These are phyloP conservation scores for Pseudomyrmex cubaensis DNA, from an alignment of 1,140 invertebrate species.

Conservation along the genomic window DNA sequence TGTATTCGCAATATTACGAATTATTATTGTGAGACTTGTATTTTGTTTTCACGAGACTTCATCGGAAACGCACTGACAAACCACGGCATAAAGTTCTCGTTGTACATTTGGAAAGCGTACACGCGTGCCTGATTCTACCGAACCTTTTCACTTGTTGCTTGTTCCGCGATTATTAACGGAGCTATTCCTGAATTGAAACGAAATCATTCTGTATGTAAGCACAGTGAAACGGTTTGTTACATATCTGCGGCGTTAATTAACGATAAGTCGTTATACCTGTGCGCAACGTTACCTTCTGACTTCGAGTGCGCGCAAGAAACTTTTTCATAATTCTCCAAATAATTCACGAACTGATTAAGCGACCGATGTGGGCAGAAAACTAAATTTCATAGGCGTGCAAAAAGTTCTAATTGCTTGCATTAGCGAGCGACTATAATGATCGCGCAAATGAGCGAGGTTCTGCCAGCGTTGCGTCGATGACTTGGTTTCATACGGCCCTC, in stretches of 20 bases:
- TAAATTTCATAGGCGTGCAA: conserved; percentile 7
- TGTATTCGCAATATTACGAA: too few relatives aligned
- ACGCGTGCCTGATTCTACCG: conserved; percentile 7
- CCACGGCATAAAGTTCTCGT: neutral
- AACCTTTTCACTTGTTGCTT: conserved; percentile 20
- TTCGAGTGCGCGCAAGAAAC: neutral
- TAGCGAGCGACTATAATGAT: conserved; percentile 16
- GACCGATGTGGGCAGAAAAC: conserved; percentile 17
- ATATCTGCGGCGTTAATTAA: conserved; percentile 27
- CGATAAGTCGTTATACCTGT: neutral
- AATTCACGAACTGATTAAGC: too few relatives aligned
- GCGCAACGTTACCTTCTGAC: neutral
- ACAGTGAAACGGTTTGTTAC: neutral
- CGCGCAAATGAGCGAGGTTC: conserved; percentile 43
- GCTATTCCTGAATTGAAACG: neutral
- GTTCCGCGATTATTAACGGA: neutral
- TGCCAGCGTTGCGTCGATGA: conserved; percentile 15
- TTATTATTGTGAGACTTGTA: too few relatives aligned
- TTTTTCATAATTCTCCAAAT: neutral
- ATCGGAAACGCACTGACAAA: neutral
- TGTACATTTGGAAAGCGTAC: conserved; percentile 9
- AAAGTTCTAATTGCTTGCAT: conserved; percentile 46
- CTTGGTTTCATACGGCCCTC: conserved; percentile 8
- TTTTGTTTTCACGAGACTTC: neutral
- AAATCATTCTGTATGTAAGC: conserved; percentile 18